Conservation (phyloP, 2,797 vertebrate species). For the Myotis myotis region DNA sequence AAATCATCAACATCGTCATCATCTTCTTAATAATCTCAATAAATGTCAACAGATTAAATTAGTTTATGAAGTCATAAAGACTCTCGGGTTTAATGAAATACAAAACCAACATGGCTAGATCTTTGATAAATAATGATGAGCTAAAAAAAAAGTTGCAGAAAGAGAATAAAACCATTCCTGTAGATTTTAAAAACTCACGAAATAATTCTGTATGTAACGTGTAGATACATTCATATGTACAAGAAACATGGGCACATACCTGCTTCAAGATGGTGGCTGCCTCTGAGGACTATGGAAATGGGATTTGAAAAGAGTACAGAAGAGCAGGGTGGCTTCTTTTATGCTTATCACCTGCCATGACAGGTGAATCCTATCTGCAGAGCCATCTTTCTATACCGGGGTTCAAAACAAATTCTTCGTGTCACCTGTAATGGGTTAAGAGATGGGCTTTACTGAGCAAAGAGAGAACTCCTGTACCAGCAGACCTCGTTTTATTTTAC, state of each 20-base stretch:
- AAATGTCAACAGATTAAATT: background rate
- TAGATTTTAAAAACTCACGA: background rate
- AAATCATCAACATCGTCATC: background rate
- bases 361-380: background rate
- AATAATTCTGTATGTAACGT: background rate
- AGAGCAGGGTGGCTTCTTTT: background rate
- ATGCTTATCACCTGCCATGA: background rate
- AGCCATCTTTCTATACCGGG: background rate
- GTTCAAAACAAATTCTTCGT: background rate
- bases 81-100: background rate
- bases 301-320: background rate
- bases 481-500: background rate
- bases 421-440: background rate
- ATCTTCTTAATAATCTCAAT: background rate
- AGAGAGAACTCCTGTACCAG: background rate
- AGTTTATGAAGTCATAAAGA: background rate
- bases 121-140: background rate
- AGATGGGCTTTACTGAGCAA: background rate
- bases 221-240: background rate
- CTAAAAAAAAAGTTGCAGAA: background rate
- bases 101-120: background rate
- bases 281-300: background rate
- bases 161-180: background rate
- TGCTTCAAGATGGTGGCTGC: background rate
- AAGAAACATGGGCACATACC: background rate